Conservation (phyloP, 2,888 invertebrate species). For the Electrophaes corylata region DNA sequence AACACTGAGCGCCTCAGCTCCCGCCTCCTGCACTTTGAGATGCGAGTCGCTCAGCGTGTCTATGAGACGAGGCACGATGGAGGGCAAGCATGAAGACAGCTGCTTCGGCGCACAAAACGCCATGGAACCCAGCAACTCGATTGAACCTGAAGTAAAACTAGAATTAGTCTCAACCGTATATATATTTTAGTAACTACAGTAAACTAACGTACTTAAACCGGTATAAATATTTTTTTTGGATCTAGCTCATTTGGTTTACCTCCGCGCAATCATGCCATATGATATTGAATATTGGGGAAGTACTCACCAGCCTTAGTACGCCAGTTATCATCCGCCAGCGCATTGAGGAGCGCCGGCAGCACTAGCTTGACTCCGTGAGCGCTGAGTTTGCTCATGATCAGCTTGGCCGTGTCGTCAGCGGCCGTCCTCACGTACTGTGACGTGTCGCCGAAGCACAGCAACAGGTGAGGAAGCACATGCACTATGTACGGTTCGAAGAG, state of each 20-base stretch:
- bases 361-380: constrained; percentile 99
- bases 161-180: no score
- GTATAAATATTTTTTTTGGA: no score
- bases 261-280: neutral
- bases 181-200: no score
- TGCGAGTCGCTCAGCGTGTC: constrained; percentile 99
- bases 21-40: constrained; percentile 98
- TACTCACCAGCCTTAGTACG: constrained; percentile 94
- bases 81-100: constrained; percentile 97
- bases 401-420: constrained; percentile 97
- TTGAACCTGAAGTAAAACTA: constrained; percentile 86
- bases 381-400: constrained; percentile 97
- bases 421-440: constrained; percentile 98
- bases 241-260: neutral
- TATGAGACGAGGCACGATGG: constrained; percentile 98
- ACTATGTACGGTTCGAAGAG: constrained; percentile 99
- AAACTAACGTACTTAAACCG: no score
- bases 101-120: constrained; percentile 99
- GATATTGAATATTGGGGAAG: neutral
- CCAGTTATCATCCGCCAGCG: constrained; percentile 99
- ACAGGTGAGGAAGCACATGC: constrained; percentile 96
- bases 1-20: constrained; percentile 96
- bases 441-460: constrained; percentile 97
- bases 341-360: constrained; percentile 95
- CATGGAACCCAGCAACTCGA: constrained; percentile 98